Base-by-base conservation (phyloP, 2,888 invertebrate genomes). In the Rhamnusium bicolor region DNA sequence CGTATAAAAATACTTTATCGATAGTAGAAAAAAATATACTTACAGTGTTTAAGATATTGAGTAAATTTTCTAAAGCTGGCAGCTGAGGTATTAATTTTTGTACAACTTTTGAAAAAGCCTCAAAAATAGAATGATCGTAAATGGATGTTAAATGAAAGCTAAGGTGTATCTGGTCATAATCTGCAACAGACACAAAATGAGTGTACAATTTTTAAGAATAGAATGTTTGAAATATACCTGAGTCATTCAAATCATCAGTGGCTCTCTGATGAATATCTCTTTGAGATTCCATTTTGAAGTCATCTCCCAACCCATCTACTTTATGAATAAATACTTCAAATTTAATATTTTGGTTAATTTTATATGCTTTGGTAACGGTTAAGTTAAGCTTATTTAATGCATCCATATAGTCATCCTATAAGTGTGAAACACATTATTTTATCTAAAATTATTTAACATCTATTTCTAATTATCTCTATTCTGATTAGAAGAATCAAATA, bases 81-180 rank as follows among this genome's bases (percentile, higher is more conserved):
- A 99, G 90, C 88, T 99, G 99, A 46, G 98, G 98, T 85, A 99
- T 99, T 76, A 99, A 90, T 88, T 99, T 99, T 88, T 99, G 99
- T 65, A 99, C 98, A 75, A 99, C 99, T 93, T 99, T 99, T 83
- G 98, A 98, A 89, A 99, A 99, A 10, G 99, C 99, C 90, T 99
- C 99, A 90, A 99, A 99, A 89, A 99, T 99, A 79, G 99, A 99
- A 89, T 99, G 99, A 89, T 99, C 99, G 87, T 99, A 99, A 81
- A 99, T 99, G 74, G 98, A 99, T 19, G 99, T 99, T 76, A 99
- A 90, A 88, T 99, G 98, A 90, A 98, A 98, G 85, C 96, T 96
- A 68, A 98, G 89, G 86, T 96, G 95, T 76, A 97, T 96, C 89
- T 96, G 94, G 84, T 97, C 96, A 80, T 90, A 91, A 21, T 92